Base-by-base conservation (phyloP, 1,140 invertebrate species). In the Aradophagus sp. region DNA sequence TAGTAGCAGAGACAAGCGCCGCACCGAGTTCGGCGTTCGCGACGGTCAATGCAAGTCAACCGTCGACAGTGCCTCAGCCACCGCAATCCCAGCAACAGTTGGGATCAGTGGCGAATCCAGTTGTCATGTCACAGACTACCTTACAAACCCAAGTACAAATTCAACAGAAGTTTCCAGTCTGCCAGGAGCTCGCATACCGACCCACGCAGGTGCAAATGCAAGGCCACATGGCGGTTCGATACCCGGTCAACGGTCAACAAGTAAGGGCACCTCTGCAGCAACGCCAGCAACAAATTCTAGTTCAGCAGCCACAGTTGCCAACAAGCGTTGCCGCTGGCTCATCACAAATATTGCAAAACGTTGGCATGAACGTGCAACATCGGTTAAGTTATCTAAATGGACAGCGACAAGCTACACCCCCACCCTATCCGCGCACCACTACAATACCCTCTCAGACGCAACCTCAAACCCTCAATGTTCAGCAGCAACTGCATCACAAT, bases 401-500 rank as follows among this genome's bases (percentile, higher is more conserved):
- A 62, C 83, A 85, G 35, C 77, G 81, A 13, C 86, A 86, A 26
- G 82, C 82, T 48, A 87, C 86, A 16, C 87, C 72, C 14, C 84
- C 81, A n/a, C 81, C 80, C 11, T 87, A 79, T 77, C 79, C 79
- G 31, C 79, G 81, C 12, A 10, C 34, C 52, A 34, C 35, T 5
- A 10, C 83, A 77, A 73, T 76, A 31, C 42, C 39, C 78, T 79
- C 41, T 3, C 83, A 79, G 68, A 81, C 48, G 53, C 77, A 50
- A 75, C 74, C 78, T 65, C 77, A 35, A 6, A 74, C 76, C 7
- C 70, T 84, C 12, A 81, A 85, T 73, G 77, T 85, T 7, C 84
- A 86, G 27, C 84, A 85, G 32, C 84, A 86, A 13, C 59, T 84
- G 10, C 83, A 85, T 74, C 84, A 85, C 20, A 85, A 86, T 76